These are phyloP conservation scores for Bagarius yarrelli DNA, from an alignment of 2,113 vertebrate genomes.

Conservation along the genomic window DNA sequence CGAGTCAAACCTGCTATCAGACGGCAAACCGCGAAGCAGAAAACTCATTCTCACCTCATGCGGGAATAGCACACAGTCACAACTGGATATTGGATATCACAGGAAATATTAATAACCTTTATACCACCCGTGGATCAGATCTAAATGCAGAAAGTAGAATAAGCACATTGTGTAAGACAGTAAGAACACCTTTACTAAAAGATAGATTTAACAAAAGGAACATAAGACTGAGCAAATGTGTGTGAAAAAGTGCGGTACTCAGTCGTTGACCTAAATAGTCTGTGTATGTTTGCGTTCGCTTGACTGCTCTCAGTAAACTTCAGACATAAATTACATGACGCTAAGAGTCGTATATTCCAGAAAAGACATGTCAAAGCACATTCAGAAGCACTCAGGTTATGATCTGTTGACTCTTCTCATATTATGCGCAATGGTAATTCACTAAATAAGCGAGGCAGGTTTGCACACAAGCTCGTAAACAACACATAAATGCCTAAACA, in stretches of 20 bases:
- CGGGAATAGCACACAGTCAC: slow-evolving; percentile 21
- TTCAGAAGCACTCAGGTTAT: slow-evolving; percentile 20
- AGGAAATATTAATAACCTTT: slow-evolving; percentile 48
- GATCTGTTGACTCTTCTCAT: slow-evolving; percentile 18
- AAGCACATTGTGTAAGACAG: not conserved
- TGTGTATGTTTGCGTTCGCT: slow-evolving; percentile 2
- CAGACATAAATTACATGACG: slow-evolving; percentile 12
- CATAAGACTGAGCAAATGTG: not conserved
- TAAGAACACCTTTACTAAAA: not conserved
- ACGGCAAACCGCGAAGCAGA: slow-evolving; percentile 35
- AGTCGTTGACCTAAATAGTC: slow-evolving; percentile 1
- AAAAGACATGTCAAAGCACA: slow-evolving; percentile 1
- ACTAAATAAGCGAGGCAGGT: slow-evolving; percentile 3
- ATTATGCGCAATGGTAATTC: slow-evolving; percentile 24
- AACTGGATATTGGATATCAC: slow-evolving; percentile 46
- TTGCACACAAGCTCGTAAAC: slow-evolving; percentile 17
- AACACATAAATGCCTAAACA: slow-evolving; percentile 19
- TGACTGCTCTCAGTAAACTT: slow-evolving; percentile 38
- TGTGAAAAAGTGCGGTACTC: slow-evolving; percentile 43
- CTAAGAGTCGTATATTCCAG: slow-evolving; percentile 25
- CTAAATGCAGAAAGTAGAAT: slow-evolving; percentile 34
- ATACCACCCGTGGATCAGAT: slow-evolving; percentile 42
- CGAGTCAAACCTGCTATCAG: slow-evolving; percentile 37
- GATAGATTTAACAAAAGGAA: not conserved
- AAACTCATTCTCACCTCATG: slow-evolving; percentile 45